Conservation (phyloP, 2,797 vertebrate species). For the Paguma larvata region DNA sequence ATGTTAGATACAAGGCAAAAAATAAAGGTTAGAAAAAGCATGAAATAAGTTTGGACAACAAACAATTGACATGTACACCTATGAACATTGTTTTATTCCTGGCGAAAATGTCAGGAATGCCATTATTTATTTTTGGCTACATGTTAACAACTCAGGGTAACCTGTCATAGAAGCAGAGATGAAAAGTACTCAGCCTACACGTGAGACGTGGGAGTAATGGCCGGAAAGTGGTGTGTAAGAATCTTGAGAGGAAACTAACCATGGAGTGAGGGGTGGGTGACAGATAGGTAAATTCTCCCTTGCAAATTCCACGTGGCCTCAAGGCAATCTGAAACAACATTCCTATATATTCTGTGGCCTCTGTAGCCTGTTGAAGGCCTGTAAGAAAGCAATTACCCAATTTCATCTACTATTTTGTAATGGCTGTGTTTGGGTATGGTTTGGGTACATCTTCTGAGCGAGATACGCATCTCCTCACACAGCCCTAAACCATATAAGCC, state of each 20-base stretch:
- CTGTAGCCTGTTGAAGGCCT: background rate
- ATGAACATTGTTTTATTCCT: constrained; percentile 50
- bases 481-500: background rate
- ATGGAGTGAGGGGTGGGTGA: background rate
- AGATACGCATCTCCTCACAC: background rate
- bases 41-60: constrained; percentile 64
- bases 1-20: constrained; percentile 66
- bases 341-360: background rate
- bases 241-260: background rate
- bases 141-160: constrained; percentile 59
- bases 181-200: background rate
- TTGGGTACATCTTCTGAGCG: background rate
- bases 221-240: background rate
- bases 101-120: constrained; percentile 67
- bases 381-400: constrained; percentile 19
- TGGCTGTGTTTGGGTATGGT: background rate
- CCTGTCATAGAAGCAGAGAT: background rate
- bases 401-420: constrained; percentile 14
- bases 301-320: background rate
- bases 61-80: constrained; percentile 65
- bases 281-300: background rate
- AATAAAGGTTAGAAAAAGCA: constrained; percentile 73
- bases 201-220: background rate
- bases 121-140: constrained; percentile 61
- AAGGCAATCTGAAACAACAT: constrained; percentile 36